These are phyloP conservation scores for Prenolepis imparis DNA, from an alignment of 2,888 invertebrate genomes.

Conservation along the genomic window DNA sequence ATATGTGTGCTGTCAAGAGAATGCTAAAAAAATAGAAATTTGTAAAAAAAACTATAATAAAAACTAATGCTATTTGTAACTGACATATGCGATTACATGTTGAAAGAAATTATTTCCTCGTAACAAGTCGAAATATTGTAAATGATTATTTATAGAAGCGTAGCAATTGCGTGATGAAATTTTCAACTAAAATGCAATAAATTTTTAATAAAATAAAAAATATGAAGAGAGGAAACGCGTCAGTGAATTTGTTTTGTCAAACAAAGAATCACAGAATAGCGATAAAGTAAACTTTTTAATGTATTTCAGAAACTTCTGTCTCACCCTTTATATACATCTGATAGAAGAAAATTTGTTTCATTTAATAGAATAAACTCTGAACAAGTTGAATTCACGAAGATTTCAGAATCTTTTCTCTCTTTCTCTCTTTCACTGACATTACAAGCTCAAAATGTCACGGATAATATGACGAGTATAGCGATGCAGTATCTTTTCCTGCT, in stretches of 20 bases:
- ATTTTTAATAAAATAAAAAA: background rate
- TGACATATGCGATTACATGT: background rate
- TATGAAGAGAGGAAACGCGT: background rate
- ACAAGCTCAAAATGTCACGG: conserved; percentile 20
- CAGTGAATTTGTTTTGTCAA: conserved; percentile 9
- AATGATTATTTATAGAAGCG: background rate
- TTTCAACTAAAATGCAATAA: background rate
- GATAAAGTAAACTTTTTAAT: conserved; percentile 20
- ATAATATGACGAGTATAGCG: conserved; percentile 25
- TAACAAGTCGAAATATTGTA: background rate
- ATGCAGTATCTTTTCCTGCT: background rate
- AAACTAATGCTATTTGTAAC: background rate
- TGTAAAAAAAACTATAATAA: background rate
- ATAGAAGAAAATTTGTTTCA: background rate
- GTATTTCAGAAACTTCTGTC: conserved; percentile 5
- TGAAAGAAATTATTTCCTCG: background rate
- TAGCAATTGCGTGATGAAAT: conserved; percentile 7
- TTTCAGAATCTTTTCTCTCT: background rate
- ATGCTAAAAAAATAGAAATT: background rate
- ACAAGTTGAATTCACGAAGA: background rate
- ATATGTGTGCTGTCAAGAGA: background rate
- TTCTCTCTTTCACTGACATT: background rate
- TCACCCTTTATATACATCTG: background rate
- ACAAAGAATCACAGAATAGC: conserved; percentile 7
- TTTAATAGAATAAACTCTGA: background rate